phyloP scores from a whole-genome alignment of 37 sponge, comb jelly and placozoan genomes.

The Oopsacas minuta region DNA sequence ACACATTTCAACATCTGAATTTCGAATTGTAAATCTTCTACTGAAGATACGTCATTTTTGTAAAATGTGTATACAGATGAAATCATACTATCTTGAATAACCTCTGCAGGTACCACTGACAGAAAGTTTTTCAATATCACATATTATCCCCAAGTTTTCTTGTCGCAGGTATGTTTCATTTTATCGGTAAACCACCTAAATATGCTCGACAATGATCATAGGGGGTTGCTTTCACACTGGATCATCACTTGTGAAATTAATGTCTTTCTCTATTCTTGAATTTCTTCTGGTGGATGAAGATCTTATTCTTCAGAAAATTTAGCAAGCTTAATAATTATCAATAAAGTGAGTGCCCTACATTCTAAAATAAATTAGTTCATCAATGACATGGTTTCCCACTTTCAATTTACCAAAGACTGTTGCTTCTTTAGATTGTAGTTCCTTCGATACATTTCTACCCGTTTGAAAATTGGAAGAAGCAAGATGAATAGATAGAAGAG shows the following conservation, averaged over 20 bases:
- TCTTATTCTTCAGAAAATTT: neutral
- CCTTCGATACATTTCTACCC: neutral
- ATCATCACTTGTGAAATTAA: no score
- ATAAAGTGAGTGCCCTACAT: neutral
- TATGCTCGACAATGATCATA: constrained; percentile 4
- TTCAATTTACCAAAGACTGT: neutral
- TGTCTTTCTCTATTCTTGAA: neutral
- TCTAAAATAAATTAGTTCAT: neutral
- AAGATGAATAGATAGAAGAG: neutral
- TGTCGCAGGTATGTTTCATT: neutral
- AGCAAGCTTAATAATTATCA: neutral
- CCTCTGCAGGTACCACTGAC: neutral
- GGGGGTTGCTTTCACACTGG: no score
- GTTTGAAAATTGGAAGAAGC: neutral
- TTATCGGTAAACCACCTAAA: neutral
- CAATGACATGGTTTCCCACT: neutral
- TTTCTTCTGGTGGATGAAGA: neutral
- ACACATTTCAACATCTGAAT: neutral
- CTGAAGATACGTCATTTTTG: neutral
- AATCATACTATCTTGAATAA: neutral
- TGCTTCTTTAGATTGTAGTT: neutral
- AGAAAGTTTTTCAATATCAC: constrained; percentile 10
- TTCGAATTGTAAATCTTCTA: constrained; percentile 18
- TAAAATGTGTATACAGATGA: constrained; percentile 8
- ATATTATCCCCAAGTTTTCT: constrained; percentile 14